These are phyloP conservation scores for Nansenia antarctica DNA, from an alignment of 2,113 vertebrate species.

Conservation along the genomic window DNA sequence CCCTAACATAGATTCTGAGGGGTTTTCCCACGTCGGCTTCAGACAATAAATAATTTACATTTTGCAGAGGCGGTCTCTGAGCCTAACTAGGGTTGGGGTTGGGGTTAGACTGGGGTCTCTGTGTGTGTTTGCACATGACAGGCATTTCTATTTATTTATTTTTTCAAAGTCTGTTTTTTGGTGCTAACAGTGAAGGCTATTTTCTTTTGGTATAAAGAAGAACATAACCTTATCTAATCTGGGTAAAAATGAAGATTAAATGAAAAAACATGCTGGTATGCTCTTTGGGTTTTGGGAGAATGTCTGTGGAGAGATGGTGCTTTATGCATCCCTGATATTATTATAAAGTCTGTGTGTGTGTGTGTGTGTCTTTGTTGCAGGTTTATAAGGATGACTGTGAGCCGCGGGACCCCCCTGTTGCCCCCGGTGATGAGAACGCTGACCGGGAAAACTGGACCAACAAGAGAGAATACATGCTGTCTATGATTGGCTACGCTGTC, in stretches of 20 bases:
- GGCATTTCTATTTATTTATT: too few relatives aligned
- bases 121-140: too few relatives aligned
- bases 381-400: conserved; percentile 33
- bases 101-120: too few relatives aligned
- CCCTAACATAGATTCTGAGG: too few relatives aligned
- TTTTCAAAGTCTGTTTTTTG: too few relatives aligned
- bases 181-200: too few relatives aligned
- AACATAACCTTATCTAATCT: not conserved
- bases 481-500: conserved; percentile 93
- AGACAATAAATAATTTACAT: too few relatives aligned
- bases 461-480: conserved; percentile 92
- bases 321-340: not conserved
- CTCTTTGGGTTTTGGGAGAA: not conserved
- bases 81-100: too few relatives aligned
- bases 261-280: not conserved
- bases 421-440: conserved; percentile 68
- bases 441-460: conserved; percentile 91
- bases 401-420: conserved; percentile 49
- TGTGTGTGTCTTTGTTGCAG: conserved; percentile 12
- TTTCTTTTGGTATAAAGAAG: not conserved
- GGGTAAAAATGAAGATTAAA: not conserved
- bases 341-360: not conserved
- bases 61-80: too few relatives aligned
- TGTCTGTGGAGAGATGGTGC: not conserved
- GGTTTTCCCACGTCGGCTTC: too few relatives aligned